Base-by-base conservation (phyloP, 1,140 invertebrate genomes). In the Andrena cerasifolii region DNA sequence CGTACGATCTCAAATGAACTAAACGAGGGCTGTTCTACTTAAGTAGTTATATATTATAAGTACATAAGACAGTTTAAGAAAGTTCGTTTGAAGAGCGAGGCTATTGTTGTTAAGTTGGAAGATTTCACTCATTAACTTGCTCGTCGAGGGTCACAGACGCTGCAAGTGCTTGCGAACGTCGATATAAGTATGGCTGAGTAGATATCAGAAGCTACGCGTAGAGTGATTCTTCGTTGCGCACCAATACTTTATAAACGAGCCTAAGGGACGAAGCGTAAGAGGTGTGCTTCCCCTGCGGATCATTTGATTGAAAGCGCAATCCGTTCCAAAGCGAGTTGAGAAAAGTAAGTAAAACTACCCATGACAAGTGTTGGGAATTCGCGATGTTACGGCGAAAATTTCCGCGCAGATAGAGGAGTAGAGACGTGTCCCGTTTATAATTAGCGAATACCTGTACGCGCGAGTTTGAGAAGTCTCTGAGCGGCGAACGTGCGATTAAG, bases 401-500 rank as follows among this genome's bases (percentile, higher is more conserved):
- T 14, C n/a, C n/a, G n/a, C n/a, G 61, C 5, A 16, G 3, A 21
- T 14, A 33, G 61, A 54, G 16, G 28, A 36, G 0, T 5, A 7
- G 14, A 21, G 61, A 10, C 49, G 51, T 63, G 71, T 43, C 47
- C 59, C 21, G 53, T 59, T 68, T 76, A 76, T 68, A 76, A 76
- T 76, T 76, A 76, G 65, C 65, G 45, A 76, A 58, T 56, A 47
- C 53, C 53, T 58, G 65, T 76, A 76, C 65, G 63, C 28, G 65
- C 24, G 75, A 77, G 26, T 77, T 40, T 68, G 54, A 53, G 43
- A 61, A 56, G 75, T 26, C 54, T 18, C 66, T 28, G 53, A 67
- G 49, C 58, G 82, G 78, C 12, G 33, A 80, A 84, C 72, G 54
- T 70, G 78, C 72, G 78, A 84, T 84, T 77, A 77, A 84, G 56